Percentiles rank a stretch among this genome's conserved stretches.
Conservation (phyloP, 1,140 invertebrate species). For the Aphaenogaster ashmeadi region DNA sequence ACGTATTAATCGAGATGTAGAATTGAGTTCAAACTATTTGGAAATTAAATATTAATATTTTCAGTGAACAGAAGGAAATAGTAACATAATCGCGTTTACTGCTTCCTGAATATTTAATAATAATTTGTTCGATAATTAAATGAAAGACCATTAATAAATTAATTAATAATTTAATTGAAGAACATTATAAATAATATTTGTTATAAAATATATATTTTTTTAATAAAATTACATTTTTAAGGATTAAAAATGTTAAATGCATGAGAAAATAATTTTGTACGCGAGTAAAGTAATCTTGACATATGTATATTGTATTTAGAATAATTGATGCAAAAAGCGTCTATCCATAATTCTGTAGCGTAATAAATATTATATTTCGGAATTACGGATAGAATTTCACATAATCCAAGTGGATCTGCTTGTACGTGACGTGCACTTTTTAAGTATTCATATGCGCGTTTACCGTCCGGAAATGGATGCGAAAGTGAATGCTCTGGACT, state of each 20-base stretch:
- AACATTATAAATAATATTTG: background rate
- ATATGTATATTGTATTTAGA: background rate
- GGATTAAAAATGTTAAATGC: slow-evolving; percentile 7
- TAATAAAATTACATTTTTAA: slow-evolving; percentile 11
- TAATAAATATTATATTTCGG: slow-evolving; percentile 24
- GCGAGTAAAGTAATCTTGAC: background rate
- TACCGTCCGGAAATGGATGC: background rate
- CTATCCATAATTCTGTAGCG: background rate
- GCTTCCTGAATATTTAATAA: background rate
- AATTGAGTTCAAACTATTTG: background rate
- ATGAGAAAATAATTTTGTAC: slow-evolving; percentile 27
- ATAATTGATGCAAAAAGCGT: background rate
- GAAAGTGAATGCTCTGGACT: background rate
- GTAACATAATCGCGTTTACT: background rate
- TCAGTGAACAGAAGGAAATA: background rate
- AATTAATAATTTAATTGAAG: slow-evolving; percentile 4
- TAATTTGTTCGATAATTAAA: background rate
- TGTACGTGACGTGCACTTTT: background rate
- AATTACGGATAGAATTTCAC: slow-evolving; percentile 15
- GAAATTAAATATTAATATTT: slow-evolving; percentile 30
- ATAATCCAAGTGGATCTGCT: background rate
- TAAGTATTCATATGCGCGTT: background rate
- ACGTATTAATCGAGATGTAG: background rate
- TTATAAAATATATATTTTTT: background rate
- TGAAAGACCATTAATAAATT: background rate